Evolutionary conservation across 2,888 invertebrate genomes (phyloP).

Genomic region (Clivina fossor): DNA sequence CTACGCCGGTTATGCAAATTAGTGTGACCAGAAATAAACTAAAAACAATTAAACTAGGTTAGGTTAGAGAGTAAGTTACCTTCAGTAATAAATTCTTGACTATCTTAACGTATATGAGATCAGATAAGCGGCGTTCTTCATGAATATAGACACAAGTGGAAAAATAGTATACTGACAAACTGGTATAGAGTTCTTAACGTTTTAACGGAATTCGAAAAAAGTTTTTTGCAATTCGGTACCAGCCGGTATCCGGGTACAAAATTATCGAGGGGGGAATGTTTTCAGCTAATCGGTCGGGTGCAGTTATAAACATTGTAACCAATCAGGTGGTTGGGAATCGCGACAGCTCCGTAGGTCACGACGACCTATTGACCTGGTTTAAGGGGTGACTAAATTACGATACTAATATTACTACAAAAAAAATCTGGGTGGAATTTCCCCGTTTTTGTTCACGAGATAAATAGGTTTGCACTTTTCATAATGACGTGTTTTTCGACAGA

Average conservation of each 20-base stretch:
- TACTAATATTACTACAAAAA: too few species aligned
- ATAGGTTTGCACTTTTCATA: too few species aligned
- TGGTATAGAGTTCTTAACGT: too few species aligned
- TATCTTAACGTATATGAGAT: slow-evolving; percentile 1
- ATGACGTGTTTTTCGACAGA: too few species aligned
- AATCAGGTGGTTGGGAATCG: slow-evolving; percentile 31
- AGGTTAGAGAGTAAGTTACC: slow-evolving; percentile 18
- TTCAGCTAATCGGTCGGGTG: slow-evolving; percentile 14
- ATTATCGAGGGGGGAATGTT: slow-evolving; percentile 9
- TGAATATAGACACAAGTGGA: too few species aligned
- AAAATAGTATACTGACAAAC: too few species aligned
- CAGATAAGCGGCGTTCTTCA: neutral
- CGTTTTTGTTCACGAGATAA: too few species aligned
- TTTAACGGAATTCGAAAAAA: too few species aligned
- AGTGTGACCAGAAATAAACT: too few species aligned
- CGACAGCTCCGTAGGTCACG: slow-evolving; percentile 41
- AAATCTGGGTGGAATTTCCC: too few species aligned
- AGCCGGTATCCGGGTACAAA: slow-evolving; percentile 8
- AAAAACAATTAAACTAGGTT: too few species aligned
- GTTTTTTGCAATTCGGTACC: slow-evolving; percentile 22
- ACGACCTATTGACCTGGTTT: slow-evolving; percentile 42
- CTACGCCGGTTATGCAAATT: too few species aligned
- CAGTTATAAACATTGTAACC: slow-evolving; percentile 27
- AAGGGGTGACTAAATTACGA: slow-evolving; percentile 4
- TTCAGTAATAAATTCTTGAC: slow-evolving; percentile 7